Evolutionary conservation across 1,140 invertebrate genomes (phyloP), one percentile per base, ranked within the genome.

Genomic region (roundworm (Caenorhabditis elegans)): DNA sequence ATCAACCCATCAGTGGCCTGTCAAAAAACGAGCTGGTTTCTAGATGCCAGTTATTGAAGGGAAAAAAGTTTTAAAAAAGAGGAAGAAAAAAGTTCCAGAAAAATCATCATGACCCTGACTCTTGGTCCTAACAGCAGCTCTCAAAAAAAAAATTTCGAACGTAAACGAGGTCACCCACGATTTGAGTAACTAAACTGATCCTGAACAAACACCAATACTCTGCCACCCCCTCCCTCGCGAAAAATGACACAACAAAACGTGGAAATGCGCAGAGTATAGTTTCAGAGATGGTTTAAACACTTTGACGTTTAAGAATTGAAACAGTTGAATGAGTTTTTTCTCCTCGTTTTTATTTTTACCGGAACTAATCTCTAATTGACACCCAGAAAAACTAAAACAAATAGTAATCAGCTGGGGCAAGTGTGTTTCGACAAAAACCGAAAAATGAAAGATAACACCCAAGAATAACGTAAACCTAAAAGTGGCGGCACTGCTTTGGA

Each of bases 171-270:
- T 70, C 60, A 70, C 60, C 60, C 34, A 70, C 60, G 34, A 70
- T 70, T 70, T 70, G 60, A 70, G 60, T 70, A 70, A 70, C 60
- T 70, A 70, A 53, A 53, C 51, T 53, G 60, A 70, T 70, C 60
- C 60, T 70, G 60, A 70, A 70, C 60, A 70, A 70, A 70, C 39
- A 70, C 34, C 60, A 39, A 60, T 60, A 60, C 55, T 60, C 55
- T 60, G 28, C 60, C 34, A 39, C 34, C 60, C 31, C 31, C 60
- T 22, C 60, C 60, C 60, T 70, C 60, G 60, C 60, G 28, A 70
- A n/a, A n/a, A 70, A 24, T 70, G 60, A 70, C 39, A 70, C 60
- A 70, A 70, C 39, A 70, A 31, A 70, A 39, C 28, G 17, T 10
- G 26, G 19, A 19, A 55, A 55, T 65, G 55, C 17, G 28, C n/a